Evolutionary conservation across 2,113 vertebrate species (phyloP), one percentile per base, ranked within the genome.

Genomic region (Ictalurus furcatus): DNA sequence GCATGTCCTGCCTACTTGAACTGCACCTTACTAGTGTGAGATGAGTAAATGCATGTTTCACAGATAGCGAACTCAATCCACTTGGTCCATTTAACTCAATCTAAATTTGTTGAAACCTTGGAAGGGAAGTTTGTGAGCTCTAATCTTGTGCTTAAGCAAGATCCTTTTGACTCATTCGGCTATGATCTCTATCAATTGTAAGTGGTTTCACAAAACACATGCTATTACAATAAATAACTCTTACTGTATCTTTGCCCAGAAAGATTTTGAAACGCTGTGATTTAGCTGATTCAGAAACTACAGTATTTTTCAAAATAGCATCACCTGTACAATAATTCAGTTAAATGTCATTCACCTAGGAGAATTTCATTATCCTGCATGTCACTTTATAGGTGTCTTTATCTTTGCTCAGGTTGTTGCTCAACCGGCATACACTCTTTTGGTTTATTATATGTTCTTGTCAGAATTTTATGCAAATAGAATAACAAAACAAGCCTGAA

Each of bases 331-430:
- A 61, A 28, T 89, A 87, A 87, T 80, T 71, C 81, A 80, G 81
- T 87, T 91, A 87, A 91, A 91, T 87, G 85, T 81, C 85, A 87
- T 78, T 85, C 71, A 85, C 80, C 73, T 73, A 71, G 59, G 37
- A 34, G 84, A 85, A 85, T 89, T 81, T 8, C 85, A 58, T 91
- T 81, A 82, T 84, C 44, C 80, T 87, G 30, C 76, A 71, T 79
- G 74, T 63, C 48, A 52, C 30, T 84, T 71, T 80, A 21, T 69
- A 40, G 2, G 17, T 88, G 81, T 59, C 59, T 44, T 11, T 80
- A 40, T 85, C 37, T 73, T 44, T 82, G 30, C 52, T 88, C 52
- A 56, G 78, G 44, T 19, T 28, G 16, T 81, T 44, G 19, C 59
- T 87, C 58, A 3, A 2, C 13, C 58, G 21, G 44, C 44, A 59